Base-by-base conservation (phyloP, 2,888 invertebrate genomes). In the Carcina quercana region DNA sequence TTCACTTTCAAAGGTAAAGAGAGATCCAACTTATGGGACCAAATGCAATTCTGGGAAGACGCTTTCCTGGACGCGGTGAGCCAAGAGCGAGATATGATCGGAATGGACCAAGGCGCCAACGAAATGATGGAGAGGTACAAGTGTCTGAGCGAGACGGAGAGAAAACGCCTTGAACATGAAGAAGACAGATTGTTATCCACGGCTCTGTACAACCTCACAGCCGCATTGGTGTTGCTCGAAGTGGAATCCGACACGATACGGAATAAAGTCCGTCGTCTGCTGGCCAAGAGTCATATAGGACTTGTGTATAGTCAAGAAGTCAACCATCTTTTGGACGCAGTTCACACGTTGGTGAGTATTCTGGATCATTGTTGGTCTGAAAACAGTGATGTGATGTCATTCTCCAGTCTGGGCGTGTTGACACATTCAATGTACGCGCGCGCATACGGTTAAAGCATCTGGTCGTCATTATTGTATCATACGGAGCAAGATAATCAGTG, bases 41-140 rank as follows among this genome's bases (percentile, higher is more conserved):
- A 98, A 85, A 96, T 97, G 94, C 96, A 97, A 62, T 99, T 99
- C 76, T 99, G 99, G 99, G 99, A 99, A 69, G 98, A 99, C 67
- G 94, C 97, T 0, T 99, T 99, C 65, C 84, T 98, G 34, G 99
- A 99, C 78, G 97, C 98, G 0, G 98, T 99, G 1, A 91, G 91
- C 25, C 98, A 99, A 71, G 99, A 99, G 67, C 86, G 99, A 13
- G 99, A 99, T 62, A 96, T 98, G 90, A 95, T 98, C 48, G 97
- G 99, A 32, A 98, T 99, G 98, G 99, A 99, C 84, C 98, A 99
- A 68, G 97, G 98, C 12, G 97, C 98, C 19, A 91, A 94, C 33
- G 98, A 98, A 83, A 98, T 98, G 98, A 97, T 98, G 96, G 98
- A 98, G 59, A 89, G 97, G 49, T 98, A 98, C 78, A 96, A 95